phyloP scores from a whole-genome alignment of 2,113 vertebrate genomes.

The Smithornis capensis region DNA sequence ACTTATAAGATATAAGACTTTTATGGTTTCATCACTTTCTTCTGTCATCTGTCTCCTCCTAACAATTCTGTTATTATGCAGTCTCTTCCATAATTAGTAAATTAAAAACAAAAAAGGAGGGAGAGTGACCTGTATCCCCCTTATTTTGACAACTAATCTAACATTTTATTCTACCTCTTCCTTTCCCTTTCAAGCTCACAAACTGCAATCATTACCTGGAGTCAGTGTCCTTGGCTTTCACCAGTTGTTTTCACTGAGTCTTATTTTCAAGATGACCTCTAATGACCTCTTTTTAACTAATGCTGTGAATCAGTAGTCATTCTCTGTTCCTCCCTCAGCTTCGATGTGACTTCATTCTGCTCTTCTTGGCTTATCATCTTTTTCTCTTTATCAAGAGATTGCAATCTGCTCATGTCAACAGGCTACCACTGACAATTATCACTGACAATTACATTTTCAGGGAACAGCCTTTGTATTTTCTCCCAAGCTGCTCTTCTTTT shows the following conservation, averaged over 20 bases:
- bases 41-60: background rate
- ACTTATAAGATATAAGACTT: no score
- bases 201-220: background rate
- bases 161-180: background rate
- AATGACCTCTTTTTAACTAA: background rate
- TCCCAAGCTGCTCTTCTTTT: background rate
- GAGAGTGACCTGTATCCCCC: background rate
- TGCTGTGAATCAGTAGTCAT: background rate
- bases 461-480: slow-evolving; percentile 22
- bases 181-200: background rate
- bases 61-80: background rate
- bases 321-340: background rate
- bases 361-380: slow-evolving; percentile 24
- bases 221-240: background rate
- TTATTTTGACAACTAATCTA: background rate
- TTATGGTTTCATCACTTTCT: background rate
- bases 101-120: background rate
- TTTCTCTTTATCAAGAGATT: slow-evolving; percentile 39
- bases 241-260: background rate
- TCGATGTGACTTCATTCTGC: background rate
- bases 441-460: slow-evolving; percentile 46
- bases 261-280: background rate
- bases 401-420: slow-evolving; percentile 42
- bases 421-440: slow-evolving; percentile 29
- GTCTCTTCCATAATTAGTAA: background rate